phyloP scores from a whole-genome alignment of 2,113 vertebrate genomes.

The Eurypyga helias region DNA sequence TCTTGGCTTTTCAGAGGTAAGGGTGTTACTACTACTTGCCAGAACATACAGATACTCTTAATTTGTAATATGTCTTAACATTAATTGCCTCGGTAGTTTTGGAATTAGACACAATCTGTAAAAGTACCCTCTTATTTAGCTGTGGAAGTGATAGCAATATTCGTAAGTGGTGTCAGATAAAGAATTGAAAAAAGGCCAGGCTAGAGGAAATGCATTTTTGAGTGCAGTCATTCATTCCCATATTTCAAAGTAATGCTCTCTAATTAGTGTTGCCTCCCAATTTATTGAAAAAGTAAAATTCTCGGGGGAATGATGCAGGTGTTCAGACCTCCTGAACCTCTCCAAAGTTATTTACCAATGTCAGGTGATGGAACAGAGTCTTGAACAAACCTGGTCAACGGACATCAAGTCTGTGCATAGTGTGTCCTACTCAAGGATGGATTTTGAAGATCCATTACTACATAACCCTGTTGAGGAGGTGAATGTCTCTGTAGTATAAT shows the following conservation, averaged over 20 bases:
- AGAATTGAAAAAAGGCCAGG: not conserved
- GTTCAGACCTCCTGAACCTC: not conserved
- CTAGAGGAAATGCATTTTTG: not conserved
- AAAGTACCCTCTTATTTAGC: not conserved
- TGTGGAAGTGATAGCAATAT: not conserved
- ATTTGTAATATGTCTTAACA: not conserved
- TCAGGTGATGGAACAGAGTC: not conserved
- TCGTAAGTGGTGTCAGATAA: not conserved
- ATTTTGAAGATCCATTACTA: not conserved
- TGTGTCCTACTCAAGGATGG: not conserved
- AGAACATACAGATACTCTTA: not conserved
- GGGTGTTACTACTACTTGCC: not conserved
- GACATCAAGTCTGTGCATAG: not conserved
- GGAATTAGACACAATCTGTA: not conserved
- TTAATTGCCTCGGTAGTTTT: not conserved
- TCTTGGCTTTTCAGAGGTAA: slow-evolving; percentile 85
- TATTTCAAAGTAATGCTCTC: not conserved
- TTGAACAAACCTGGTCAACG: not conserved
- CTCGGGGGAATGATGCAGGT: not conserved
- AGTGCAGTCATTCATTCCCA: not conserved
- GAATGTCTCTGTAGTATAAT: not conserved
- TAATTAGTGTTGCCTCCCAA: not conserved
- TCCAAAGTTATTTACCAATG: not conserved
- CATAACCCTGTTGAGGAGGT: not conserved
- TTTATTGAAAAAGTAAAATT: not conserved